phyloP scores from a whole-genome alignment of 2,888 invertebrate genomes.

The Opisthograptis luteolata region DNA sequence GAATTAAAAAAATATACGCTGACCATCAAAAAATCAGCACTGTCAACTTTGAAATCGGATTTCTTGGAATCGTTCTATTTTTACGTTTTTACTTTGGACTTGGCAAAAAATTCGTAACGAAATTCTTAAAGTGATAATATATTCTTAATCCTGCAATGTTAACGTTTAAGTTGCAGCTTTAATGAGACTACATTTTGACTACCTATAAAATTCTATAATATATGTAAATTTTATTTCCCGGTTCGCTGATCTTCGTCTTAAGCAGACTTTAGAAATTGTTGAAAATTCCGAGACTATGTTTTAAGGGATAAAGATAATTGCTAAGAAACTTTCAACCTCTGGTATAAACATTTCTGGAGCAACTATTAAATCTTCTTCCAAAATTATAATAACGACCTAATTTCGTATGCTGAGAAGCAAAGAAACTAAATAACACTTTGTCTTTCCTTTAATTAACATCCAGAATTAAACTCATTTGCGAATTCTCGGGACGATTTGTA shows the following conservation, averaged over 20 bases:
- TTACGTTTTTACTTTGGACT: too few species aligned
- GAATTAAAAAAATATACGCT: too few species aligned
- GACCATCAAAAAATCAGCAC: too few species aligned
- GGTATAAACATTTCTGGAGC: constrained; percentile 9
- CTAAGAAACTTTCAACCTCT: constrained; percentile 20
- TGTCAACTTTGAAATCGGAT: too few species aligned
- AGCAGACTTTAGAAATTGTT: neutral
- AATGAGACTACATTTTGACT: too few species aligned
- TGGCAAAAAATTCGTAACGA: too few species aligned
- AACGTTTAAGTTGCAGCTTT: too few species aligned
- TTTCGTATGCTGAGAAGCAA: constrained; percentile 39
- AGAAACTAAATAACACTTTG: constrained; percentile 42
- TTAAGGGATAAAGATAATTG: neutral
- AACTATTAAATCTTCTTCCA: constrained; percentile 34
- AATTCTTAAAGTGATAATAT: too few species aligned
- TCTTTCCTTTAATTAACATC: constrained; percentile 46
- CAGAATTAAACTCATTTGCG: constrained; percentile 46
- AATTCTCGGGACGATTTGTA: constrained; percentile 31
- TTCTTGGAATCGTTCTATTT: too few species aligned
- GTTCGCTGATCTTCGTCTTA: neutral
- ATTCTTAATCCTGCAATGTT: too few species aligned
- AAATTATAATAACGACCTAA: constrained; percentile 34
- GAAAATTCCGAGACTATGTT: neutral
- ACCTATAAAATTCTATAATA: too few species aligned
- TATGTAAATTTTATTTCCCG: neutral